Evolutionary conservation across 1,140 invertebrate species (phyloP), one percentile per base, ranked within the genome.

Genomic region (Doryteuthis pealeii): DNA sequence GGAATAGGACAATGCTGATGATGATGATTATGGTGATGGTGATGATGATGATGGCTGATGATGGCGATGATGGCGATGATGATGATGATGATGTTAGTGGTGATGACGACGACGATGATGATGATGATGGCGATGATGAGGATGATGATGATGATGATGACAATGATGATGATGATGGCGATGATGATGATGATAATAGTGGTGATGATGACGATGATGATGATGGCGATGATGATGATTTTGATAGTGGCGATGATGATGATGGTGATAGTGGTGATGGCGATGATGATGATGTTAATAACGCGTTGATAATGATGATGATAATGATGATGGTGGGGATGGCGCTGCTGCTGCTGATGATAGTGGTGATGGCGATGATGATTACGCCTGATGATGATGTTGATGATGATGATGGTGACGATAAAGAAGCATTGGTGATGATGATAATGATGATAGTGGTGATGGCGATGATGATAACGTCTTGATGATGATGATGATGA

Each of bases 361-460:
- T n/a, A n/a, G n/a, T n/a, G n/a, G n/a, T n/a, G n/a, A n/a, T n/a
- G n/a, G n/a, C n/a, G n/a, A n/a, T n/a, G n/a, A n/a, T n/a, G n/a
- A n/a, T n/a, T n/a, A n/a, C n/a, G n/a, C n/a, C n/a, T 69, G 49
- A 26, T 4, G 49, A 26, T 69, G 49, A 26, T 69, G 32, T 30
- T 69, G 32, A 8, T 69, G 32, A 26, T 69, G 32, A n/a, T 69
- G 49, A 32, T 69, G 49, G 31, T 69, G 8, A 32, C 68, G 49
- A 32, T 69, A 45, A 35, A 3, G 31, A 15, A 70, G 62, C 70
- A 70, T 58, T 71, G 31, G 72, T 74, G 35, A 65, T 74, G 32
- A 65, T 71, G 35, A 65, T 71, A 70, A 65, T 71, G 35, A 65
- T 74, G 31, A 65, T 71, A 71, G 72, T 74, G 70, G 72, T 70